These are phyloP conservation scores for Mamestra configurata DNA, from an alignment of 1,140 invertebrate genomes.

Conservation along the genomic window DNA sequence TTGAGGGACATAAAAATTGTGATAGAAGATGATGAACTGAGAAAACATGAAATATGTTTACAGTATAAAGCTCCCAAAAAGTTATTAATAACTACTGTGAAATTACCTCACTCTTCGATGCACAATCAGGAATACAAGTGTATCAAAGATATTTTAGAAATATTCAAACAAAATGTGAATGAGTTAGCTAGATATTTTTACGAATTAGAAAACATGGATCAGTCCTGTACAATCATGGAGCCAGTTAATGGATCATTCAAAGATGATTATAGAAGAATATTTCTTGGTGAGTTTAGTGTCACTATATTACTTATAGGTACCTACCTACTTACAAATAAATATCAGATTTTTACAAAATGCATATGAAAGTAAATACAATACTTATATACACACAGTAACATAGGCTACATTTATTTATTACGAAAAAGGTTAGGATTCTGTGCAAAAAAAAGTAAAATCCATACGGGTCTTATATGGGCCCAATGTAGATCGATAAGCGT, in stretches of 20 bases:
- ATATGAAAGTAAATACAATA: too few relatives aligned
- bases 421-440: too few relatives aligned
- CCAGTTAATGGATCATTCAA: conserved; percentile 72
- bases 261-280: conserved; percentile 76
- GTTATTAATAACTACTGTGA: conserved; percentile 59
- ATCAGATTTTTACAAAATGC: too few relatives aligned
- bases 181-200: conserved; percentile 70
- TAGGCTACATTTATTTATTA: too few relatives aligned
- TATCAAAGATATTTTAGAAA: conserved; percentile 66
- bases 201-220: conserved; percentile 74
- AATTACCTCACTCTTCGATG: conserved; percentile 65
- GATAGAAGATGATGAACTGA: conserved; percentile 62
- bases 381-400: too few relatives aligned
- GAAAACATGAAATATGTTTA: conserved; percentile 70
- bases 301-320: too few relatives aligned
- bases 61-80: conserved; percentile 66
- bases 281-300: conserved; percentile 63
- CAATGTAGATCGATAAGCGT: too few relatives aligned
- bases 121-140: conserved; percentile 68
- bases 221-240: conserved; percentile 71
- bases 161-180: conserved; percentile 64
- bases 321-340: too few relatives aligned
- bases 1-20: conserved; percentile 72
- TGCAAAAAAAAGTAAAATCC: too few relatives aligned
- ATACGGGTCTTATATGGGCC: too few relatives aligned